Conservation (phyloP, 2,113 vertebrate genomes). For the Smithornis capensis region DNA sequence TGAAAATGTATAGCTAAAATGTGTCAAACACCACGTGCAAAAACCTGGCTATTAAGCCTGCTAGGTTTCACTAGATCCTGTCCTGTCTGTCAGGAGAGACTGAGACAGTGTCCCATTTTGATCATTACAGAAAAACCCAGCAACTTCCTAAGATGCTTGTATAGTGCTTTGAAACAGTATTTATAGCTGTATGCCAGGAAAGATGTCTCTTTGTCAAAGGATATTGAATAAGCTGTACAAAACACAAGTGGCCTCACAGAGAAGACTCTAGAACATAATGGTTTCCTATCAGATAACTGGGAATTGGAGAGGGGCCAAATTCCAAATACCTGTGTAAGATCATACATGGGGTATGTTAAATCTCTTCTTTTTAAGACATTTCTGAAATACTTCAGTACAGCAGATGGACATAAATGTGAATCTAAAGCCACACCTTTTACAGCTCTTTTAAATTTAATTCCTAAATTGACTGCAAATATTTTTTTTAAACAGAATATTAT, state of each 20-base stretch:
- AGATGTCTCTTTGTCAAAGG: background rate
- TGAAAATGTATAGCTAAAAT: background rate
- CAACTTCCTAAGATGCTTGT: background rate
- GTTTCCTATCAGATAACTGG: background rate
- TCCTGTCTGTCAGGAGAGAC: background rate
- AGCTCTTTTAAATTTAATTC: background rate
- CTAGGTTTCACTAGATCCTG: background rate
- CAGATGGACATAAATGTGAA: background rate
- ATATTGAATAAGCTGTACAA: background rate
- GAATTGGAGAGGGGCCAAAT: background rate
- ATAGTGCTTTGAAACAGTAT: background rate
- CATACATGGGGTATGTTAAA: background rate
- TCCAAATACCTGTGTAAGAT: background rate
- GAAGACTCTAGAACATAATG: background rate
- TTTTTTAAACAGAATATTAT: conserved; percentile 88
- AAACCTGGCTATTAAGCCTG: background rate
- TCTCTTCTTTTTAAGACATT: background rate
- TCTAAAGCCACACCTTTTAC: background rate
- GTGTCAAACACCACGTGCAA: background rate
- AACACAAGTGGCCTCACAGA: background rate
- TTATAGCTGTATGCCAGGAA: background rate
- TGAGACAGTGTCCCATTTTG: background rate
- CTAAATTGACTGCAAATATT: background rate
- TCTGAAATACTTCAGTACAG: background rate
- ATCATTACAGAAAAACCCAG: background rate